A percentile compares a stretch with the other conserved stretches of the same genome.
These are phyloP conservation scores for Ceyx melanurus DNA, from an alignment of 2,113 vertebrate genomes.

Conservation along the genomic window DNA sequence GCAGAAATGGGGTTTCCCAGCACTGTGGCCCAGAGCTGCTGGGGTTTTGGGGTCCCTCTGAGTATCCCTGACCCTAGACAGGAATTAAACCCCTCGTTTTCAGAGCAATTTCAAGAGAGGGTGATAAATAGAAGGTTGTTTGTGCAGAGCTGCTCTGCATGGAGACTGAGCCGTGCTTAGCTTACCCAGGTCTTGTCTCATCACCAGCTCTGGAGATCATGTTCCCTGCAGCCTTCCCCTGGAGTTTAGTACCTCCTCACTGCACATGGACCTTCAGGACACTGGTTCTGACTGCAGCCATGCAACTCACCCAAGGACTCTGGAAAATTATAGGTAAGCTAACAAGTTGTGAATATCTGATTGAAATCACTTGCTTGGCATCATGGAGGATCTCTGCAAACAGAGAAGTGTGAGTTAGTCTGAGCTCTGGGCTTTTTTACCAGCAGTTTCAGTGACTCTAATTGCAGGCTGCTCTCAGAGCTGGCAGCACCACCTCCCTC, in stretches of 20 bases:
- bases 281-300: fast-evolving
- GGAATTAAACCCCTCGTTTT: background rate
- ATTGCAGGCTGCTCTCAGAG: background rate
- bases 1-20: background rate
- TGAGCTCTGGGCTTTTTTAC: background rate
- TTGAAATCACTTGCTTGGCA: background rate
- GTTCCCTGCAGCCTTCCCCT: background rate
- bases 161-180: background rate
- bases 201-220: background rate
- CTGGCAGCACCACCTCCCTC: background rate
- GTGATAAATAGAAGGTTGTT: background rate
- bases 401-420: background rate
- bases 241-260: background rate
- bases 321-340: background rate
- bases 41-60: background rate
- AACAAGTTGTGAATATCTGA: background rate
- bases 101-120: background rate
- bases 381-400: fast-evolving
- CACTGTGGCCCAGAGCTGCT: fast-evolving
- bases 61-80: background rate
- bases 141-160: background rate
- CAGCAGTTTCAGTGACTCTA: background rate
- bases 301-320: fast-evolving
- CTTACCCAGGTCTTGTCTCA: background rate
- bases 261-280: background rate